These are phyloP conservation scores for Tyto alba DNA, from an alignment of 2,113 vertebrate genomes.

Conservation along the genomic window DNA sequence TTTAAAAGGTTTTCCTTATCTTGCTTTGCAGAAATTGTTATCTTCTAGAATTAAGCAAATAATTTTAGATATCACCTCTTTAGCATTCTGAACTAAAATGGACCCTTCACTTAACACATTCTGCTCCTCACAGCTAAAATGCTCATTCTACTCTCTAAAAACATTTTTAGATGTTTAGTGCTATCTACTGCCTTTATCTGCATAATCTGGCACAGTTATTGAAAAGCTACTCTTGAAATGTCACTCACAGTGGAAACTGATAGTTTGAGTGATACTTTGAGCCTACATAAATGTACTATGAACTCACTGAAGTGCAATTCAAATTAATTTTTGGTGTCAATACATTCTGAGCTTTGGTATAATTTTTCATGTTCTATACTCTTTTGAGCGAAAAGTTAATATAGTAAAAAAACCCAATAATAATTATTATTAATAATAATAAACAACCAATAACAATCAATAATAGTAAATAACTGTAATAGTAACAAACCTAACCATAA, in stretches of 20 bases:
- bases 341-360: background rate
- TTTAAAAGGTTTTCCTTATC: background rate
- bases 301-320: background rate
- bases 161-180: background rate
- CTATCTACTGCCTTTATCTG: background rate
- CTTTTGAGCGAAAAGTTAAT: background rate
- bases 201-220: background rate
- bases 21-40: background rate
- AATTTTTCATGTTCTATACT: background rate
- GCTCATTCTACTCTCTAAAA: background rate
- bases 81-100: background rate
- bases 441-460: no score
- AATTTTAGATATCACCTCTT: background rate
- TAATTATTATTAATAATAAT: background rate
- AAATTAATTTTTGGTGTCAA: background rate
- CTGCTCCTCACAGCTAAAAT: background rate
- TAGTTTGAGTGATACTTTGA: background rate
- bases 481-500: background rate
- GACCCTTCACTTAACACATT: background rate
- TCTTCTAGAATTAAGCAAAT: background rate
- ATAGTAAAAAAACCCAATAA: background rate
- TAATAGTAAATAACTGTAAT: background rate
- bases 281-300: background rate
- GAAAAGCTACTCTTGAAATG: background rate
- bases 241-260: background rate